Base-by-base conservation (phyloP, 2,888 invertebrate species). In the Lepidochrysops patricia region DNA sequence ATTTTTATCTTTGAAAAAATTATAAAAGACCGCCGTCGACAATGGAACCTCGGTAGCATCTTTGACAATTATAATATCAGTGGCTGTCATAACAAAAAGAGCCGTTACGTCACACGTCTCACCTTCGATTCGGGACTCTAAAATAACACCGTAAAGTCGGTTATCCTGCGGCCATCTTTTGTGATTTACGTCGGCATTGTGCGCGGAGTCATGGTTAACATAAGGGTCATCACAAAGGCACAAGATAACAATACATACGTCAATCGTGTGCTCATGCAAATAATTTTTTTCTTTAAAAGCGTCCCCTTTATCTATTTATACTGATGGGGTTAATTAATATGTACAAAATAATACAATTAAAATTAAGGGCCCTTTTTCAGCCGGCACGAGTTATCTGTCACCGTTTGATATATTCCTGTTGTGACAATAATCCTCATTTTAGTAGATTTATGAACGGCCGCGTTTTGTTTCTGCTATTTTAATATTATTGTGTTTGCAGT, bases 201-300 rank as follows among this genome's bases (percentile, higher is more conserved):
- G 19, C 9, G 19, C 43, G 64, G 67, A 66, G 72, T 73, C 73
- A 78, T 76, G 79, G 82, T 84, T 82, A 85, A 84, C 84, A 82
- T 79, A 83, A 84, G 89, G 89, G 89, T 89, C 89, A 89, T 89
- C 89, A 89, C 88, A 88, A 89, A 86, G 87, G 80, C 84, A 80
- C 73, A 75, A 82, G 86, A 89, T 83, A 86, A 89, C 89, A 89
- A 89, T 84, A 75, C 79, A 76, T 75, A 86, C 84, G 89, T 88
- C 89, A 86, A 86, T 85, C 89, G 89, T 85, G 87, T 79, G 84
- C 80, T 88, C 85, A 89, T 88, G 89, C 89, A 89, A 88, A 87
- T 86, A 83, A 74, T 80, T 88, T 88, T 88, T 89, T 89, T 85
- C 80, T 80, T 75, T 78, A 70, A 79, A 85, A 87, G 81, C 83